Percentiles rank a stretch among this genome's conserved stretches.
Conservation (phyloP, 2,113 vertebrate species). For the Paedocypris sp. region DNA sequence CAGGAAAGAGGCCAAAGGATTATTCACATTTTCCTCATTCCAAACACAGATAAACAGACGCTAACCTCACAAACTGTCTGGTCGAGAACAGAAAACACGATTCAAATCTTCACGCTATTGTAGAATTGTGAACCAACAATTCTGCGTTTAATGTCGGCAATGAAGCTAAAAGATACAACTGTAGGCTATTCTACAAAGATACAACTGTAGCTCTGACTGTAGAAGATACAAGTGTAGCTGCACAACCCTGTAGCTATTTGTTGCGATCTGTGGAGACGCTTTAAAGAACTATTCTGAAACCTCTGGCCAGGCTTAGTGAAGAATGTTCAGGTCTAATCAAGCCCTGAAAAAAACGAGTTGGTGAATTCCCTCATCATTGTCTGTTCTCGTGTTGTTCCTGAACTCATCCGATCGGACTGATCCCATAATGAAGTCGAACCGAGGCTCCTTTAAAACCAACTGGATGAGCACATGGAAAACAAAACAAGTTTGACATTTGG, state of each 20-base stretch:
- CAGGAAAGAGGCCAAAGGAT: neutral
- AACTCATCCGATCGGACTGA: constrained; percentile 28
- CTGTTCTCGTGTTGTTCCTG: constrained; percentile 33
- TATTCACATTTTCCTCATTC: neutral
- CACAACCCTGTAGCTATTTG: too few species aligned
- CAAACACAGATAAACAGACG: neutral
- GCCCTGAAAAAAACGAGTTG: neutral
- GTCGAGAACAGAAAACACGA: neutral
- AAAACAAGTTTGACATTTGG: too few species aligned
- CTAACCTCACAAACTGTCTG: neutral
- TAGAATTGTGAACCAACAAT: too few species aligned
- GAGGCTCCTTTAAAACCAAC: neutral
- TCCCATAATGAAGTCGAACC: constrained; percentile 20
- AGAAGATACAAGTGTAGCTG: too few species aligned
- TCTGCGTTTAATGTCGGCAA: too few species aligned
- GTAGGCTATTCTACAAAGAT: too few species aligned
- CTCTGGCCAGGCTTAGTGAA: neutral
- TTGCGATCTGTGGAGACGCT: too few species aligned
- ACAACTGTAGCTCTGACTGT: too few species aligned
- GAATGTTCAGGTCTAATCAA: neutral
- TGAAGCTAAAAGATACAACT: too few species aligned
- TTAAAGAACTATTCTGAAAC: neutral
- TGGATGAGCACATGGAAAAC: too few species aligned
- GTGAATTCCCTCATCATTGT: constrained; percentile 29
- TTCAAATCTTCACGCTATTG: too few species aligned